Conservation (phyloP, 2,113 vertebrate species). For the Megatriorchis doriae region DNA sequence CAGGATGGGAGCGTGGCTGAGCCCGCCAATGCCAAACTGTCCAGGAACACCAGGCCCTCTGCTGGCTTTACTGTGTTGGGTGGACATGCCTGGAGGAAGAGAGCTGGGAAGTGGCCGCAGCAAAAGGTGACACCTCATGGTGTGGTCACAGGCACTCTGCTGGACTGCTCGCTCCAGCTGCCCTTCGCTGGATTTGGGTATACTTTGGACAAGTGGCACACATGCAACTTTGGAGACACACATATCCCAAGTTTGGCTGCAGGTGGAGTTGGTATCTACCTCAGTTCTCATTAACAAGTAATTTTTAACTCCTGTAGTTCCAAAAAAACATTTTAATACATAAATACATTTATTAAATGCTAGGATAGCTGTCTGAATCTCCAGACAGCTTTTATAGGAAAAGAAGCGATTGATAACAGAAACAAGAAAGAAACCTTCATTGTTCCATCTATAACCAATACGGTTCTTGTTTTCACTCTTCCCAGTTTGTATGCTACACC, state of each 20-base stretch:
- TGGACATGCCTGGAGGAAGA: neutral
- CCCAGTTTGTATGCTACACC: neutral
- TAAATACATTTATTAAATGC: neutral
- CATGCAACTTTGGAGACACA: rapidly evolving
- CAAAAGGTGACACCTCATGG: neutral
- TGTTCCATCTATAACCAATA: neutral
- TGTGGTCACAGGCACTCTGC: no score
- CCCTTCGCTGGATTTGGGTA: neutral
- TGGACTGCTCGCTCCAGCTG: neutral
- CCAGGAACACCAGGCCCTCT: neutral
- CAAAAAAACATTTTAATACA: neutral
- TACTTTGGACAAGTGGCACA: no score
- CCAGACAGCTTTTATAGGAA: neutral
- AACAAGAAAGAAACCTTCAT: neutral
- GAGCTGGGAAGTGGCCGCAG: neutral
- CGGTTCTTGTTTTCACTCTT: neutral
- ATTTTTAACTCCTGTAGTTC: neutral
- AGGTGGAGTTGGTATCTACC: neutral
- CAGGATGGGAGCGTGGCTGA: rapidly evolving
- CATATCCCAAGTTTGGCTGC: neutral
- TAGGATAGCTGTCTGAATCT: neutral
- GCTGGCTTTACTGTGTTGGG: neutral
- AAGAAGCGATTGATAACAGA: neutral
- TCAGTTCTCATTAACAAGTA: neutral
- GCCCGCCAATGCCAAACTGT: rapidly evolving